Evolutionary conservation across 2,888 invertebrate species (phyloP).

Genomic region (Drosophila pseudotakahashii): DNA sequence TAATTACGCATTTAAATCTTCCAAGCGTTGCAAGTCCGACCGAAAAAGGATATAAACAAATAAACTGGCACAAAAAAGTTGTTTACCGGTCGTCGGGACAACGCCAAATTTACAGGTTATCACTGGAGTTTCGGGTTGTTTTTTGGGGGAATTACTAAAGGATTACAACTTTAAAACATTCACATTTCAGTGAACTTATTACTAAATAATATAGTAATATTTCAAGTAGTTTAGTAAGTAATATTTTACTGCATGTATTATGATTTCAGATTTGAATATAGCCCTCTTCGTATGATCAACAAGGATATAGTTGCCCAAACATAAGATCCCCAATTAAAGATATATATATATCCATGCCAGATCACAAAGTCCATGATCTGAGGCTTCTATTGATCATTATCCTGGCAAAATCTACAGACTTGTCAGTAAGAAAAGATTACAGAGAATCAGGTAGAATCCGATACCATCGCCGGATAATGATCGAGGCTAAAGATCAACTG

Average conservation of each 20-base stretch:
- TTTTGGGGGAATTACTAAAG: not conserved
- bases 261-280: too few species aligned
- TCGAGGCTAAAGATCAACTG: constrained; percentile 1
- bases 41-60: constrained; percentile 51
- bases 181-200: not conserved
- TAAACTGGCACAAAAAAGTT: constrained; percentile 31
- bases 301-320: too few species aligned
- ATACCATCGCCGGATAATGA: constrained; percentile 1
- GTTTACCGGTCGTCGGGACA: constrained; percentile 63
- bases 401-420: not conserved
- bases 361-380: not conserved
- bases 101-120: constrained; percentile 34
- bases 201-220: too few species aligned
- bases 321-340: not conserved
- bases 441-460: constrained; percentile 1
- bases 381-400: not conserved
- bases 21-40: constrained; percentile 60
- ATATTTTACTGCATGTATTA: too few species aligned
- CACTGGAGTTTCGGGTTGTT: not conserved
- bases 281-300: too few species aligned
- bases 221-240: too few species aligned
- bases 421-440: not conserved
- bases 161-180: not conserved
- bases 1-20: constrained; percentile 80
- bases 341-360: not conserved